Evolutionary conservation across 2,797 vertebrate genomes (phyloP).

Genomic region (Myotis myotis): DNA sequence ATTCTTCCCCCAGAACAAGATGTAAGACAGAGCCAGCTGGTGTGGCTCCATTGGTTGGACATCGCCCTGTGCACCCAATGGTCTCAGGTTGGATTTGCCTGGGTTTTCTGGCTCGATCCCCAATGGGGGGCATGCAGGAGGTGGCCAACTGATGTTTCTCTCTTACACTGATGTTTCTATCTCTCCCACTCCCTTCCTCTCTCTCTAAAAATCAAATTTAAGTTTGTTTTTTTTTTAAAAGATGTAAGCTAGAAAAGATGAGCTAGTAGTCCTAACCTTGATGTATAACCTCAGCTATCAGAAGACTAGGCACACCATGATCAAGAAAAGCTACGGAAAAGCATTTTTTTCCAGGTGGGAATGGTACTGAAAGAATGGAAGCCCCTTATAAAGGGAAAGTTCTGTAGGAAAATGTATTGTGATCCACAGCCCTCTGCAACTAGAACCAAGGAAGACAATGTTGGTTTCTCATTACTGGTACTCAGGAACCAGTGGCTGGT

Average conservation of each 20-base stretch:
- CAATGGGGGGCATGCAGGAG: background rate
- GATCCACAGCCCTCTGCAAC: background rate
- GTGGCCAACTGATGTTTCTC: background rate
- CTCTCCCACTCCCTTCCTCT: background rate
- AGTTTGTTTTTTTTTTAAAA: background rate
- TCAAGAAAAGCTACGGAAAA: background rate
- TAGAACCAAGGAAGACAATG: background rate
- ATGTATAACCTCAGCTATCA: background rate
- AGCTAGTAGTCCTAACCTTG: background rate
- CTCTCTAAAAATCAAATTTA: background rate
- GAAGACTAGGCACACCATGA: background rate
- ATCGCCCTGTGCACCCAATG: background rate
- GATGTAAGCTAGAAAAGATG: background rate
- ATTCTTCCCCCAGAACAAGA: background rate
- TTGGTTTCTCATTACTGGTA: background rate
- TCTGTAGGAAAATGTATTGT: background rate
- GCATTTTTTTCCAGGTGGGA: background rate
- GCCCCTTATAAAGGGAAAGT: background rate
- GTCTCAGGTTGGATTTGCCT: background rate
- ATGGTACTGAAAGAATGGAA: background rate
- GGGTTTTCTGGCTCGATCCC: background rate
- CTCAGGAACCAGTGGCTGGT: background rate
- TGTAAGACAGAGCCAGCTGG: background rate
- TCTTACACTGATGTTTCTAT: background rate
- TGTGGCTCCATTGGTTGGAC: background rate